Evolutionary conservation across 2,888 invertebrate genomes (phyloP), one percentile per base, ranked within the genome.

Genomic region (Clepsis dumicolana): DNA sequence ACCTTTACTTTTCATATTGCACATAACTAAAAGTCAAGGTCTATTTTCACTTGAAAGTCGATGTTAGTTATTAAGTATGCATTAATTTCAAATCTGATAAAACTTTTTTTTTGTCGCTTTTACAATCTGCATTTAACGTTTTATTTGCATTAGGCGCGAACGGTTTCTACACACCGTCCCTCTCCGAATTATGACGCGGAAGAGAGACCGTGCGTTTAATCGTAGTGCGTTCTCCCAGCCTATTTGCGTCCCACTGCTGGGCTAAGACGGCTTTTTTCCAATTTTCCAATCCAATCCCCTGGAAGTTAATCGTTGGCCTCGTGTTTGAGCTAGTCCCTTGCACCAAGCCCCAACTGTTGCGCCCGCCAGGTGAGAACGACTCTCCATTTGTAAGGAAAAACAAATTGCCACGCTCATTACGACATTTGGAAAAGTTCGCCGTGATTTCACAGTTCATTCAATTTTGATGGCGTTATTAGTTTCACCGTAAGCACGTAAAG

Each of bases 351-450:
- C 85, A 89, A 84, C 89, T 89, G 89, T 88, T 88, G 89, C 88
- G 82, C 84, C 78, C 78, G 81, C 82, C 87, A 89, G 88, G 88
- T 89, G 87, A 84, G 81, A 87, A 87, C 81, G 83, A 79, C 77
- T 80, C 76, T 62, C 80, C 84, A 85, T 87, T 90, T 88, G 84
- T 86, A 85, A 85, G 85, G 86, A 87, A 88, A 89, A 88, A 88
- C 87, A 88, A 88, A 88, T 89, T 85, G 86, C 84, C 83, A 77
- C 79, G 80, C 84, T 89, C 88, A 88, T 88, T 88, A 89, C 84
- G 80, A 82, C 84, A 86, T 86, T 84, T 79, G 82, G 83, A 85
- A 85, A 87, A 87, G 82, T 85, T 83, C 80, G 74, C 80, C 77
- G 81, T 81, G 83, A 88, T 88, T 88, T 88, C 82, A 86, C 87